Conservation (phyloP, 2,888 invertebrate genomes). For the Lamellibrachia columna region DNA sequence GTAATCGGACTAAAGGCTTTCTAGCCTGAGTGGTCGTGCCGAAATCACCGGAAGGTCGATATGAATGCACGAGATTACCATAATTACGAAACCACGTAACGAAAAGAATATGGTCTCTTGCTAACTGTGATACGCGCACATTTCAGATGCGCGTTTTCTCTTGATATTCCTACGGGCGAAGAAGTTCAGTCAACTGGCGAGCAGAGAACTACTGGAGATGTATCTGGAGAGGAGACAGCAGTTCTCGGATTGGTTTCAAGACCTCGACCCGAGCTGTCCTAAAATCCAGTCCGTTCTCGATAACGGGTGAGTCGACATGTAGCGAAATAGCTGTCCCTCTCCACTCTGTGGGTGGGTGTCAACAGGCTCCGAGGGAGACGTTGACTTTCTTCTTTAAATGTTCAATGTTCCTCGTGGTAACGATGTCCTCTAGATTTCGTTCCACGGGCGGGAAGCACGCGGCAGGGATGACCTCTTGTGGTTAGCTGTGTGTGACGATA, state of each 20-base stretch:
- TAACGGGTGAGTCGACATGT: constrained; percentile 36
- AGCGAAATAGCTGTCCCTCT: too few relatives aligned
- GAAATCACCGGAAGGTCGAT: not conserved
- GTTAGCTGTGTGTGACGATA: too few relatives aligned
- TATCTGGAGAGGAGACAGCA: constrained; percentile 40
- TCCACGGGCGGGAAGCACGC: too few relatives aligned
- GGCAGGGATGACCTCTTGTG: too few relatives aligned
- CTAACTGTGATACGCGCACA: not conserved
- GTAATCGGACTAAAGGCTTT: too few relatives aligned
- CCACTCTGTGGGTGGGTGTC: too few relatives aligned
- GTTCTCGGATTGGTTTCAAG: constrained; percentile 33
- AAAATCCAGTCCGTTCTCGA: constrained; percentile 33
- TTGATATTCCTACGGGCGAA: constrained; percentile 45
- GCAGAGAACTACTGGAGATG: constrained; percentile 42
- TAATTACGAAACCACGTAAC: not conserved
- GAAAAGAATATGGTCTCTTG: not conserved
- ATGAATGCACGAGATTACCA: not conserved
- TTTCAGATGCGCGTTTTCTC: constrained; percentile 45
- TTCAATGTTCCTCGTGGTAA: too few relatives aligned
- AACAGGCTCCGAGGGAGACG: not conserved
- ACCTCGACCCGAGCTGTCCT: constrained; percentile 34
- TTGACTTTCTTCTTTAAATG: too few relatives aligned
- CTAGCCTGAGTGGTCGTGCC: not conserved
- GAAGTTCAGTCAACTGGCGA: constrained; percentile 47
- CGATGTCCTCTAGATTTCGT: too few relatives aligned